Conservation (phyloP, 2,888 invertebrate genomes). For the Epiblema foenella region DNA sequence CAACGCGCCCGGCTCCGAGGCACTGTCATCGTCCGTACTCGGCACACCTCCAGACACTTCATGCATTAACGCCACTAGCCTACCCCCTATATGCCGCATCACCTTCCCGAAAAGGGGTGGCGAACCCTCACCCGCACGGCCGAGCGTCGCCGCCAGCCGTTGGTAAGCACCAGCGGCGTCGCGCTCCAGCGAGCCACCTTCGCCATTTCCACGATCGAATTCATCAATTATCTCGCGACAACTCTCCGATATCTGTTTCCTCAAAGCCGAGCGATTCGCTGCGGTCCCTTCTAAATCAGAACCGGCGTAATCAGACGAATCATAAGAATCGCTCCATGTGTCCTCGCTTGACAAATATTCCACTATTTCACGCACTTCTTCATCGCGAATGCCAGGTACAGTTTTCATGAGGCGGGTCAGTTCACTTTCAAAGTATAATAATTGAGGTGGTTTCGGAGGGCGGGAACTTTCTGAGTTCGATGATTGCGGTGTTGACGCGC, state of each 20-base stretch:
- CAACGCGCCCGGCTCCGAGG: conserved; percentile 87
- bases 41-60: conserved; percentile 93
- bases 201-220: conserved; percentile 90
- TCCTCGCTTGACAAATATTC: conserved; percentile 97
- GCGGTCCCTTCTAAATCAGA: conserved; percentile 91
- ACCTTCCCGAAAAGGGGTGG: conserved; percentile 95
- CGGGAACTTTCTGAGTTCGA: conserved; percentile 86
- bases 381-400: conserved; percentile 95
- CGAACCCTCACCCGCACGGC: conserved; percentile 89
- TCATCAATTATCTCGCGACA: conserved; percentile 95
- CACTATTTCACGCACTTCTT: conserved; percentile 95
- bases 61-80: conserved; percentile 95
- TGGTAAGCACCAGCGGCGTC: conserved; percentile 95
- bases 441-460: conserved; percentile 92
- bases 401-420: conserved; percentile 96
- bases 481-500: conserved; percentile 83
- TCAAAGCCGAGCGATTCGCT: conserved; percentile 88
- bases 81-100: conserved; percentile 95
- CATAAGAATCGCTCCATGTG: conserved; percentile 97
- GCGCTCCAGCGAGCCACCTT: conserved; percentile 86
- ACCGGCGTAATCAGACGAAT: conserved; percentile 96
- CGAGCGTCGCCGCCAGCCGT: conserved; percentile 93
- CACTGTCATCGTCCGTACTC: conserved; percentile 90
- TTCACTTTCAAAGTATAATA: conserved; percentile 95
- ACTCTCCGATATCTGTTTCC: conserved; percentile 94